Base-by-base conservation (phyloP, 2,888 invertebrate genomes). In the Pollenia labialis region DNA sequence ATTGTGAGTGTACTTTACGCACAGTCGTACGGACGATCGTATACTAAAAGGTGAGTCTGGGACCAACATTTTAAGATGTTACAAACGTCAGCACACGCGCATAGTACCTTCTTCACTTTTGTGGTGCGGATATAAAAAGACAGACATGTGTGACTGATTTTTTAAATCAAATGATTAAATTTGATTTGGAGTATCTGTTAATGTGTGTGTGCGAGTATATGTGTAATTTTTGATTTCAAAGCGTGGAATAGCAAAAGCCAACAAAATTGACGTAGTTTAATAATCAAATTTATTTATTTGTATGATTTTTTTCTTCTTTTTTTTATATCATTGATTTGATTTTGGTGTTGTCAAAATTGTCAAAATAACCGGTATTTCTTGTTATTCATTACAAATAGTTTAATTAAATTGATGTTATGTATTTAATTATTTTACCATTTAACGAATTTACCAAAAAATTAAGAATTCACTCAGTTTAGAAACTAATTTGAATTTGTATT, bases 141-240 rank as follows among this genome's bases (percentile, higher is more conserved):
- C 64, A 82, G 60, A 69, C 82, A 76, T 82, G 72, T 74, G 80
- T 80, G 71, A 42, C 44, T 44, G 18, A 46, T 44, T 64, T 16
- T 64, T 2, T 64, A 44, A 64, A 64, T 64, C 64, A 64, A 46
- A 64, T 64, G 16, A 16, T 64, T 46, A 18, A 64, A 44, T 64
- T 64, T 56, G 18, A 44, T 64, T 11, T 44, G 18, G 46, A 12
- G 46, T 77, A 56, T 66, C 56, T 66, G 12, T 58, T 44, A 32
- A 44, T 9, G 56, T 18, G 16, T 40, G 44, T 56, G 12, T 54
- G 46, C 18, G 0, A 46, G 4, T 4, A 2, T 32, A 0, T 32
- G 14, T 7, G 14, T 48, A 1, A 23, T 32, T 64, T 10, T 74
- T 46, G 1, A 42, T 50, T 52, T 11, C 32, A 18, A 46, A 54